Conservation (phyloP, 2,888 invertebrate species). For the Orchestes rusci region DNA sequence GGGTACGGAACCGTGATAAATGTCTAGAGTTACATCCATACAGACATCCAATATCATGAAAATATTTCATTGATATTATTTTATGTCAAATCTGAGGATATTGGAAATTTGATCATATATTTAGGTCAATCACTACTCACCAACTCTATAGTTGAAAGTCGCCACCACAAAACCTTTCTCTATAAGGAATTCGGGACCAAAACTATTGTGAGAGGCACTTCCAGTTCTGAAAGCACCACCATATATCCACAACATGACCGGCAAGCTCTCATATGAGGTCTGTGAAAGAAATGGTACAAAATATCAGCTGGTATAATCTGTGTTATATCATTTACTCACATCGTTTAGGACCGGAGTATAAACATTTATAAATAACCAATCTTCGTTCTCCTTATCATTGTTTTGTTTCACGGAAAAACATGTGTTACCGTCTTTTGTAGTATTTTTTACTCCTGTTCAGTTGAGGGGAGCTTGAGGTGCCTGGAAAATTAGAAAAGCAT, state of each 20-base stretch:
- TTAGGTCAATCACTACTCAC: too few species aligned
- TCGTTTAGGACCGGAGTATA: slow-evolving; percentile 24
- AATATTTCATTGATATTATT: too few species aligned
- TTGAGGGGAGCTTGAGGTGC: slow-evolving; percentile 21
- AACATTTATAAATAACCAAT: slow-evolving; percentile 28
- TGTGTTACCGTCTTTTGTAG: slow-evolving; percentile 22
- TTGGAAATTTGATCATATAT: too few species aligned
- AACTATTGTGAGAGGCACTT: slow-evolving; percentile 39
- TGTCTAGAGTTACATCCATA: too few species aligned
- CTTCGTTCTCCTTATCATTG: slow-evolving; percentile 25
- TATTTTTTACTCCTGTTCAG: slow-evolving; percentile 24
- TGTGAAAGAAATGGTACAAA: background rate
- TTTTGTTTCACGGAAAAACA: slow-evolving; percentile 25
- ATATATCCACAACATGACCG: slow-evolving; percentile 38
- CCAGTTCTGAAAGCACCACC: slow-evolving; percentile 37
- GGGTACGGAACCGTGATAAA: too few species aligned
- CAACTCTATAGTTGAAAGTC: slow-evolving; percentile 32
- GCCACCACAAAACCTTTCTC: slow-evolving; percentile 34
- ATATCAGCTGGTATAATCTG: background rate
- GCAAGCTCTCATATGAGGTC: slow-evolving; percentile 14
- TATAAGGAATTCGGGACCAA: slow-evolving; percentile 36
- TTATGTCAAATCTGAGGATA: too few species aligned
- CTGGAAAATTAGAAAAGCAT: slow-evolving; percentile 14
- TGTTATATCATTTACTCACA: slow-evolving; percentile 6
- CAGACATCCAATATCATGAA: too few species aligned